Percentiles rank a stretch among this genome's conserved stretches.
These are phyloP conservation scores for Galagoides demidoff DNA, from an alignment of 2,797 vertebrate species.

Conservation along the genomic window DNA sequence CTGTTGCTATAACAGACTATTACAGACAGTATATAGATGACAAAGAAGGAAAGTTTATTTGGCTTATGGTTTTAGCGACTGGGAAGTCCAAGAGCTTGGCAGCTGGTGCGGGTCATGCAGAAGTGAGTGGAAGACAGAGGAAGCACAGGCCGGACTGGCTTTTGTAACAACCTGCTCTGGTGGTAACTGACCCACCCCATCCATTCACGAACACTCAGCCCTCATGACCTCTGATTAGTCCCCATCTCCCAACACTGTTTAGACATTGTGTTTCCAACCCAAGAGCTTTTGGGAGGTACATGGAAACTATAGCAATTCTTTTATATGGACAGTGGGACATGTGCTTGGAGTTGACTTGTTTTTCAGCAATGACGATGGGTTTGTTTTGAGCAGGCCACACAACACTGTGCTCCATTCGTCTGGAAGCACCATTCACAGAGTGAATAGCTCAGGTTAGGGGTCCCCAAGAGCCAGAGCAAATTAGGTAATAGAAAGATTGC, in stretches of 20 bases:
- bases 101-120: background rate
- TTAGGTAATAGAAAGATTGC: constrained; percentile 10
- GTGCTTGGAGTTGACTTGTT: background rate
- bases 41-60: background rate
- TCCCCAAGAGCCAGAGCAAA: background rate
- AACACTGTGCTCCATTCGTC: background rate
- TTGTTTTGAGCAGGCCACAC: background rate
- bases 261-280: background rate
- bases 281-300: background rate
- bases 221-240: background rate
- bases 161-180: background rate
- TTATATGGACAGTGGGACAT: background rate
- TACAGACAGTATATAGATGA: background rate
- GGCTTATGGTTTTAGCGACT: background rate
- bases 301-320: background rate
- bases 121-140: background rate
- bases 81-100: background rate
- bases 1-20: background rate
- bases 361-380: background rate
- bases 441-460: background rate
- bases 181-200: background rate
- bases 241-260: background rate
- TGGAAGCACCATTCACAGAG: background rate
- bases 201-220: background rate
- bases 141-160: background rate